Conservation (phyloP, 1,140 invertebrate species). For the Propsilocerus akamusi region DNA sequence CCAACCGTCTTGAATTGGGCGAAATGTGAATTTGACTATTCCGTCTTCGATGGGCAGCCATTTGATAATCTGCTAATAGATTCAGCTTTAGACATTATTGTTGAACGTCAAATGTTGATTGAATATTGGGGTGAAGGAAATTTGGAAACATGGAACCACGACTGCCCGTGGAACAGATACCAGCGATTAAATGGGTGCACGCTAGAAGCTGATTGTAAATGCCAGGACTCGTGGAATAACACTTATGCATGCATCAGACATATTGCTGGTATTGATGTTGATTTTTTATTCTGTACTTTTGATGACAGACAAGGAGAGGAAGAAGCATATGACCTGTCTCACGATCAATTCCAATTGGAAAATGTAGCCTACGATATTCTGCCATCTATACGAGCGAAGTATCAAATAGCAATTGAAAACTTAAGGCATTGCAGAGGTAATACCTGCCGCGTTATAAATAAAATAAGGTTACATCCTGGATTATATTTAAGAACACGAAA, state of each 20-base stretch:
- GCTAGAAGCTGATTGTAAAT: conserved; percentile 50
- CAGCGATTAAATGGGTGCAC: conserved; percentile 38
- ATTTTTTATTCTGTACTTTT: conserved; percentile 60
- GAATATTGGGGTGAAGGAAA: conserved; percentile 64
- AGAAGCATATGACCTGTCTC: conserved; percentile 47
- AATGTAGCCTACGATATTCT: conserved; percentile 36
- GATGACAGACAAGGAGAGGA: conserved; percentile 47
- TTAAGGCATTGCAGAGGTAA: conserved; percentile 15
- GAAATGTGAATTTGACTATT: conserved; percentile 14
- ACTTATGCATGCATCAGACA: conserved; percentile 59
- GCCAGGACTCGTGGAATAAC: conserved; percentile 66
- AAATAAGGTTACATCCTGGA: no score
- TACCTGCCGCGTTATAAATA: conserved; percentile 9
- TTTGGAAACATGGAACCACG: conserved; percentile 23
- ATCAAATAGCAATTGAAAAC: conserved; percentile 14
- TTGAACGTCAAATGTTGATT: conserved; percentile 39
- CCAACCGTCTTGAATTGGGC: conserved; percentile 59
- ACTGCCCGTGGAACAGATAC: conserved; percentile 34
- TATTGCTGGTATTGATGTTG: conserved; percentile 26
- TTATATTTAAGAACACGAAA: no score
- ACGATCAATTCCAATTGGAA: conserved; percentile 46
- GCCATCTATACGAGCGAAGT: conserved; percentile 18
- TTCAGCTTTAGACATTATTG: conserved; percentile 4
- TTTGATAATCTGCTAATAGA: conserved; percentile 7
- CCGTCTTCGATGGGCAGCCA: not conserved